Evolutionary conservation across 1,140 invertebrate species (phyloP).

Genomic region (Caenorhabditis brenneri): DNA sequence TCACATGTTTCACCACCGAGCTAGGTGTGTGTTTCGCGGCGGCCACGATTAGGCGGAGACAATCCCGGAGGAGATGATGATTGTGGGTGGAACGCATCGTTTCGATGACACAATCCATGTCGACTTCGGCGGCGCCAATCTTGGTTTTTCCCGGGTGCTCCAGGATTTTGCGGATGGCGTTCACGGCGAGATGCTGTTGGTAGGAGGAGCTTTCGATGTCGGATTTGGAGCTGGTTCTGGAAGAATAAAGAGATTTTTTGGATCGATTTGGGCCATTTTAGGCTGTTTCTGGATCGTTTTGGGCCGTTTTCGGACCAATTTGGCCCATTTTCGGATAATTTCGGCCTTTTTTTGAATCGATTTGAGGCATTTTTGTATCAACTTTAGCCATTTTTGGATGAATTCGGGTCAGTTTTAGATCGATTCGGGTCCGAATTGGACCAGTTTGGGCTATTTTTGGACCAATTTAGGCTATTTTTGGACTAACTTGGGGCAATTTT

Average conservation of each 20-base stretch:
- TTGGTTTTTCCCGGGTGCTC: slow-evolving; percentile 31
- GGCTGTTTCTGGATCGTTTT: too few relatives aligned
- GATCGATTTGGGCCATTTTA: too few relatives aligned
- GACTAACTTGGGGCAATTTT: too few relatives aligned
- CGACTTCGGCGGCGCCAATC: slow-evolving; percentile 21
- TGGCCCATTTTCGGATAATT: too few relatives aligned
- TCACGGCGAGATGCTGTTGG: slow-evolving; percentile 41
- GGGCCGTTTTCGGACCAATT: too few relatives aligned
- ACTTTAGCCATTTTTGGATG: too few relatives aligned
- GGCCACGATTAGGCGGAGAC: slow-evolving; percentile 54
- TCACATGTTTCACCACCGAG: slow-evolving; percentile 52
- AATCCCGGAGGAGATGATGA: slow-evolving; percentile 54
- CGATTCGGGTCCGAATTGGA: too few relatives aligned
- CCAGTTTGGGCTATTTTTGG: too few relatives aligned
- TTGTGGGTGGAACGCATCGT: slow-evolving; percentile 52
- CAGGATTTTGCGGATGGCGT: slow-evolving; percentile 46
- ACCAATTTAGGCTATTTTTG: too few relatives aligned
- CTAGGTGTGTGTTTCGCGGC: slow-evolving; percentile 50
- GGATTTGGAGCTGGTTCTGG: not conserved
- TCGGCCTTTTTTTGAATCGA: too few relatives aligned
- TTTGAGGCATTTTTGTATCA: too few relatives aligned
- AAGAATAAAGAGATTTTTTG: not conserved
- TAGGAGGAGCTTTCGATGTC: slow-evolving; percentile 3
- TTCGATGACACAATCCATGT: slow-evolving; percentile 52
- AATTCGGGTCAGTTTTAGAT: too few relatives aligned